Conservation (phyloP, 2,113 vertebrate species). For the Climacteris rufus region DNA sequence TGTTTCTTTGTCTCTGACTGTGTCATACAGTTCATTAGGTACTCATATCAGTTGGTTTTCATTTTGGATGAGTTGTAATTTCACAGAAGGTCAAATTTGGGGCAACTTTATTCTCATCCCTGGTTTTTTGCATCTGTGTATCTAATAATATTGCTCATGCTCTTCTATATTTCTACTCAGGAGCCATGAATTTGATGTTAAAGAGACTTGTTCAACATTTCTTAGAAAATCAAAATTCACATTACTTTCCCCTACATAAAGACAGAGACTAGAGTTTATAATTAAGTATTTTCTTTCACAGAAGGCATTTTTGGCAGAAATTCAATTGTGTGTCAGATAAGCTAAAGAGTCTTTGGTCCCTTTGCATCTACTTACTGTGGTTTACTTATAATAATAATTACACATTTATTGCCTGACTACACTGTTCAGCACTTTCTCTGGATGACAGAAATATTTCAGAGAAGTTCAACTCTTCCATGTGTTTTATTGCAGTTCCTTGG, state of each 20-base stretch:
- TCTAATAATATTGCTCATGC: neutral
- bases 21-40: neutral
- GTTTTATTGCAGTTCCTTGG: neutral
- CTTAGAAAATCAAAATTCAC: neutral
- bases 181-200: slow-evolving; percentile 12
- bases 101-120: neutral
- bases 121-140: neutral
- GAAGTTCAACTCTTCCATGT: neutral
- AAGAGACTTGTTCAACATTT: neutral
- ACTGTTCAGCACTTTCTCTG: neutral
- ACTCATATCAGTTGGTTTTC: neutral
- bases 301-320: neutral
- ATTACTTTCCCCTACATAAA: neutral
- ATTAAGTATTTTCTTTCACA: neutral
- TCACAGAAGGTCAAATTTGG: neutral
- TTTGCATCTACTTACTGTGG: neutral
- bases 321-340: neutral
- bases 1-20: neutral
- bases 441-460: neutral
- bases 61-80: neutral
- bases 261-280: neutral
- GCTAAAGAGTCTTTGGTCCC: neutral
- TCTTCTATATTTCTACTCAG: neutral
- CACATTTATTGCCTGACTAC: neutral
- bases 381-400: neutral